Percentiles rank a stretch among this genome's conserved stretches.
Conservation (phyloP, 2,888 invertebrate genomes). For the Coenonympha glycerion region DNA sequence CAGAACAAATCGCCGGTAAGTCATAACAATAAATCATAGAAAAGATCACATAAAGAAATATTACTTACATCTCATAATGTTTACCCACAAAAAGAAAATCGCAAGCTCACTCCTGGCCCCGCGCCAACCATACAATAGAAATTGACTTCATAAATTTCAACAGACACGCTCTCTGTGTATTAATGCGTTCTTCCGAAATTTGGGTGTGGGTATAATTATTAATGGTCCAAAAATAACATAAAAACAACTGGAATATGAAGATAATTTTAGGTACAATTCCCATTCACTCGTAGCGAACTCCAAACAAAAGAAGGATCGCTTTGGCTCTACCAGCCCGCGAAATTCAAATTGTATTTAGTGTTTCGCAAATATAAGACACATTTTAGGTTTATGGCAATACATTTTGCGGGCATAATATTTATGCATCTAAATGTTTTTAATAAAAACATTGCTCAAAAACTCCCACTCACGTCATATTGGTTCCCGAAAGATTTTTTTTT, state of each 20-base stretch:
- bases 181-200: constrained; percentile 48
- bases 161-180: constrained; percentile 39
- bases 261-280: constrained; percentile 19
- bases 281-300: no score
- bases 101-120: constrained; percentile 48
- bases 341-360: no score
- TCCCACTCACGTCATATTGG: no score
- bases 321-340: no score
- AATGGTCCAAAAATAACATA: constrained; percentile 42
- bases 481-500: no score
- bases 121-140: constrained; percentile 52
- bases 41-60: constrained; percentile 22
- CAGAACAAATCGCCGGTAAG: constrained; percentile 94
- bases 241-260: constrained; percentile 41
- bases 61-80: constrained; percentile 30
- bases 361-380: no score
- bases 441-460: no score
- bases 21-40: constrained; percentile 28
- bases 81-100: constrained; percentile 36
- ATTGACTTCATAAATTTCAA: constrained; percentile 52
- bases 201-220: constrained; percentile 52
- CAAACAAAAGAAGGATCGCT: no score
- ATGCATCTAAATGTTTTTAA: no score
- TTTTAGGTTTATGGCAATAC: no score
- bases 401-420: no score